Evolutionary conservation across 2,113 vertebrate genomes (phyloP).

Genomic region (Morone chrysops): DNA sequence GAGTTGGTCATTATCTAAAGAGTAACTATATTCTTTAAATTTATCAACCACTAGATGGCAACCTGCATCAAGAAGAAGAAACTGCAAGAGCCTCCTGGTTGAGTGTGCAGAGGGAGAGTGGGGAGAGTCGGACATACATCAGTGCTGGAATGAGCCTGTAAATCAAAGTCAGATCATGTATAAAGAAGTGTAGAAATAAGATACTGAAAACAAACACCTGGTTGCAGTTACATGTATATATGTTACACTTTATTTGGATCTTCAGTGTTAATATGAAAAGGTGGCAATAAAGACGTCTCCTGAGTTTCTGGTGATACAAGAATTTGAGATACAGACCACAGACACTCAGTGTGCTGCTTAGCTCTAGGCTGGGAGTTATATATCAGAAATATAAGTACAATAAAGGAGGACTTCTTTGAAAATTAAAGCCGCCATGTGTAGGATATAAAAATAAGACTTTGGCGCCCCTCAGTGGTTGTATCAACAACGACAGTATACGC

Average conservation of each 20-base stretch:
- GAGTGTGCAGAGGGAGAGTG: background rate
- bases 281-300: background rate
- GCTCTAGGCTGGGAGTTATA: background rate
- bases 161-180: background rate
- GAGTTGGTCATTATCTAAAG: too few relatives aligned
- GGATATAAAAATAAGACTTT: background rate
- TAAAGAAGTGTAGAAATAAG: background rate
- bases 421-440: background rate
- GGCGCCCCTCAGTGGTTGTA: background rate
- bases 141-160: background rate
- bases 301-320: background rate
- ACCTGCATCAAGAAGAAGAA: slow-evolving; percentile 21
- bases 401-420: background rate
- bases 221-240: background rate
- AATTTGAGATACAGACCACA: background rate
- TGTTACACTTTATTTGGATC: background rate
- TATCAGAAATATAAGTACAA: background rate
- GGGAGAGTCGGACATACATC: background rate
- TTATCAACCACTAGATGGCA: slow-evolving; percentile 62
- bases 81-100: background rate
- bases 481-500: background rate
- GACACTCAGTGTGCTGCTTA: background rate
- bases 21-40: too few relatives aligned
- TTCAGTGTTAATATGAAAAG: background rate
- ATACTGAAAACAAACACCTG: background rate